phyloP scores from a whole-genome alignment of 2,888 invertebrate species.

The Nomada hirtipes region DNA sequence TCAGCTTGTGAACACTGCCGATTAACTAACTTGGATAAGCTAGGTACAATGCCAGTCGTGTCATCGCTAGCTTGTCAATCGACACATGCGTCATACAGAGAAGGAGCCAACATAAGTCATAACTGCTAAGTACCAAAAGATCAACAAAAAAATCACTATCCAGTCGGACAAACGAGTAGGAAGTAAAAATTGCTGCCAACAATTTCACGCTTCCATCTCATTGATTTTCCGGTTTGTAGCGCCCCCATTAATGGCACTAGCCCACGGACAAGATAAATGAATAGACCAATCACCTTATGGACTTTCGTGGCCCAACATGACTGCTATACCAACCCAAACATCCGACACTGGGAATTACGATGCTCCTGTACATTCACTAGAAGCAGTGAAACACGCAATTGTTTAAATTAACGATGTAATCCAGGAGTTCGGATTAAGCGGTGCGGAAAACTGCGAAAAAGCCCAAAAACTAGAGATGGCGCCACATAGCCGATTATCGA shows the following conservation, averaged over 20 bases:
- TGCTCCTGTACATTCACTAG: too few species aligned
- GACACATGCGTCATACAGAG: slow-evolving; percentile 49
- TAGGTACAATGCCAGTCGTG: slow-evolving; percentile 16
- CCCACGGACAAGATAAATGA: too few species aligned
- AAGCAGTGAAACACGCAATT: too few species aligned
- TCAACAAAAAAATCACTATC: slow-evolving; percentile 50
- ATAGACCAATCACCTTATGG: too few species aligned
- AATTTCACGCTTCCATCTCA: neutral
- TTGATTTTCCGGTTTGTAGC: slow-evolving; percentile 29
- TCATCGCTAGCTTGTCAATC: slow-evolving; percentile 61
- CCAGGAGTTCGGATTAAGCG: too few species aligned
- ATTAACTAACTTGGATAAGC: slow-evolving; percentile 40
- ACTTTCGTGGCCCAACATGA: too few species aligned
- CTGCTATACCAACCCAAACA: too few species aligned
- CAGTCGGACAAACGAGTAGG: neutral
- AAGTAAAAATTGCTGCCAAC: slow-evolving; percentile 16
- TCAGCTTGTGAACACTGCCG: slow-evolving; percentile 28
- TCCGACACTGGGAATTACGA: too few species aligned
- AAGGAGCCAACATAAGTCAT: slow-evolving; percentile 32
- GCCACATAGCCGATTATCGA: too few species aligned
- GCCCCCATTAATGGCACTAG: slow-evolving; percentile 20
- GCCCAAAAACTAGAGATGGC: too few species aligned
- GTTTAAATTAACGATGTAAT: too few species aligned
- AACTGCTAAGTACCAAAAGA: slow-evolving; percentile 29
- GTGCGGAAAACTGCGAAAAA: too few species aligned